phyloP scores from a whole-genome alignment of 2,797 vertebrate species.

The Anableps anableps region DNA sequence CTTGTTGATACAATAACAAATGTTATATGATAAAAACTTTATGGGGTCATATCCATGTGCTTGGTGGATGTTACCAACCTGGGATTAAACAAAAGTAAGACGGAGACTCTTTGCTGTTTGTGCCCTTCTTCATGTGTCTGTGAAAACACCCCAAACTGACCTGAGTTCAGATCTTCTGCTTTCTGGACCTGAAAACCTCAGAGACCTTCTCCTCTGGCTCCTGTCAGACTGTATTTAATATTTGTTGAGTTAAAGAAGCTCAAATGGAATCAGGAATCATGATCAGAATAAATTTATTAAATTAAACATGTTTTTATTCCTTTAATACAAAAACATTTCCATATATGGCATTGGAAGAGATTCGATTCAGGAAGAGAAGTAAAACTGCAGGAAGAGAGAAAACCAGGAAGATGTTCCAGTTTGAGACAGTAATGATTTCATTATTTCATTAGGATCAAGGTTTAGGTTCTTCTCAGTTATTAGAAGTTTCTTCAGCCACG shows the following conservation, averaged over 20 bases:
- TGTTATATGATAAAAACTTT: no score
- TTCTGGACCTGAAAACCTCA: no score
- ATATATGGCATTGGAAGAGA: background rate
- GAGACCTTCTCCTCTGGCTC: no score
- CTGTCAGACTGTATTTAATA: background rate
- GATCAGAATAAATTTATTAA: background rate
- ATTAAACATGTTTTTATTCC: background rate
- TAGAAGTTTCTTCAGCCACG: constrained; percentile 33
- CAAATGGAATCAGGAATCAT: background rate
- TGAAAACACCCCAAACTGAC: no score
- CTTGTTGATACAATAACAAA: no score
- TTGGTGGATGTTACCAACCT: no score
- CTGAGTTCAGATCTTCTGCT: background rate
- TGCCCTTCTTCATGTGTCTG: no score
- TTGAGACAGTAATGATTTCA: no score
- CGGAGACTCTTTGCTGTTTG: no score
- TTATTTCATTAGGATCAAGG: background rate
- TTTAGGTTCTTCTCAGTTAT: constrained; percentile 1
- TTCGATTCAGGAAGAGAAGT: background rate
- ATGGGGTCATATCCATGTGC: no score
- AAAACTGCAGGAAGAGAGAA: background rate
- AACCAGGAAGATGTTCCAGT: background rate
- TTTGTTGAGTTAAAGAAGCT: background rate
- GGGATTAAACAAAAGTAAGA: no score
- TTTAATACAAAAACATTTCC: background rate